Percentiles rank a stretch among this genome's conserved stretches.
These are phyloP conservation scores for Paralichthys olivaceus DNA, from an alignment of 2,113 vertebrate species.

Conservation along the genomic window DNA sequence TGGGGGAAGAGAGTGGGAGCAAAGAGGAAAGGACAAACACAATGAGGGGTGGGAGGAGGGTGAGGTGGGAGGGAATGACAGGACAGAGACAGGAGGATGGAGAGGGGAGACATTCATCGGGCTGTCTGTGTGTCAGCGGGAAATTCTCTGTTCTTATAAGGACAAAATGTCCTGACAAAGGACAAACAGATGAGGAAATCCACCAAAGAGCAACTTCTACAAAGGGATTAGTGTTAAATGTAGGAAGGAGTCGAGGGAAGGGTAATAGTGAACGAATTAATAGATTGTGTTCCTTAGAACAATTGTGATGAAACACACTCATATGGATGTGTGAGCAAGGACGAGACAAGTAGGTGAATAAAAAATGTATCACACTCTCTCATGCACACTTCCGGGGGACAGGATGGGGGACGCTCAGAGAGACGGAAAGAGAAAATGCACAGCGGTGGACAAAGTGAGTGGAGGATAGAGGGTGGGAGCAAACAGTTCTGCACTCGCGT, in stretches of 20 bases:
- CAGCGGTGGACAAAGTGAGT: slow-evolving; percentile 22
- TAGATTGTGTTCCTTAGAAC: not conserved
- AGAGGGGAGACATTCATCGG: slow-evolving; percentile 61
- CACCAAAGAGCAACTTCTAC: not conserved
- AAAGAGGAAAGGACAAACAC: slow-evolving; percentile 21
- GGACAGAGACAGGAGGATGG: slow-evolving; percentile 38
- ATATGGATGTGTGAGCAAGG: slow-evolving; percentile 11
- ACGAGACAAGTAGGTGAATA: slow-evolving; percentile 37
- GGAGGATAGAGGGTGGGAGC: slow-evolving; percentile 13
- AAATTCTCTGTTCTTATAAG: slow-evolving; percentile 19
- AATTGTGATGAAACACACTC: not conserved
- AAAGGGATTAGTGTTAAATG: not conserved
- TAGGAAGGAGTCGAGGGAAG: not conserved
- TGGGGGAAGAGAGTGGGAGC: not conserved
- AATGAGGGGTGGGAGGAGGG: slow-evolving; percentile 20
- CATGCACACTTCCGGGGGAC: slow-evolving; percentile 16
- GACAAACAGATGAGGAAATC: slow-evolving; percentile 6
- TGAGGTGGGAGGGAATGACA: slow-evolving; percentile 40
- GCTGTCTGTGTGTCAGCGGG: slow-evolving; percentile 52
- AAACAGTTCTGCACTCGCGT: slow-evolving; percentile 26
- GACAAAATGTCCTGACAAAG: slow-evolving; percentile 25
- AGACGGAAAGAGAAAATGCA: slow-evolving; percentile 20
- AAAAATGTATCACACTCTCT: slow-evolving; percentile 38
- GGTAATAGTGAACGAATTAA: not conserved
- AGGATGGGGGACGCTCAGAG: slow-evolving; percentile 14